phyloP scores from a whole-genome alignment of 2,888 invertebrate genomes.

The Clunio marinus region DNA sequence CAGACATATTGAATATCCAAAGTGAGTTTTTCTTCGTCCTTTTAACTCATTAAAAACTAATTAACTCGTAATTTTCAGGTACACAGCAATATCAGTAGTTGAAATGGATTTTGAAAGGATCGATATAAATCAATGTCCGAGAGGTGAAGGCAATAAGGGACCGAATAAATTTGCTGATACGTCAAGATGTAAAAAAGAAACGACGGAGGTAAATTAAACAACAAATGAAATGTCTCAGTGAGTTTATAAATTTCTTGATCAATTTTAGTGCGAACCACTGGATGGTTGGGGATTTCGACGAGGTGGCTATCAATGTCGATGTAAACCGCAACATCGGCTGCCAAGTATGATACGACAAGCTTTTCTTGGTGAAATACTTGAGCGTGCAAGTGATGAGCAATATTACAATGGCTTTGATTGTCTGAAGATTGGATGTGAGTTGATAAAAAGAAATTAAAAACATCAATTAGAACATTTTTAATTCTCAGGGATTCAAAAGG shows the following conservation, averaged over 20 bases:
- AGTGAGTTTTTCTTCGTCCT: no score
- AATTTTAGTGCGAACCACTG: slow-evolving; percentile 84
- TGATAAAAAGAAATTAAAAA: slow-evolving; percentile 32
- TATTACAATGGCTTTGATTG: slow-evolving; percentile 93
- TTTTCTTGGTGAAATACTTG: slow-evolving; percentile 88
- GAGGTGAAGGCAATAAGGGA: slow-evolving; percentile 78
- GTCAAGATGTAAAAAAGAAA: slow-evolving; percentile 83
- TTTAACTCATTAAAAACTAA: neutral
- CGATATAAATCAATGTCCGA: slow-evolving; percentile 96
- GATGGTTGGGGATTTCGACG: slow-evolving; percentile 94
- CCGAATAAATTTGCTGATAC: slow-evolving; percentile 88
- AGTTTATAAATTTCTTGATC: slow-evolving; percentile 40
- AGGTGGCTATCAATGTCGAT: slow-evolving; percentile 93
- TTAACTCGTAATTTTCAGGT: slow-evolving; percentile 54
- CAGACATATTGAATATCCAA: slow-evolving; percentile 89
- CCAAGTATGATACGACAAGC: slow-evolving; percentile 85
- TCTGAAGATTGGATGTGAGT: slow-evolving; percentile 83
- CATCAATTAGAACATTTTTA: slow-evolving; percentile 35
- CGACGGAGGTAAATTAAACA: slow-evolving; percentile 66
- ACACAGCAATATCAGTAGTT: slow-evolving; percentile 85
- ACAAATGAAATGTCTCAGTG: slow-evolving; percentile 22
- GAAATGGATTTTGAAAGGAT: slow-evolving; percentile 96
- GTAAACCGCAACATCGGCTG: slow-evolving; percentile 80
- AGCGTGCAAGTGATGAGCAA: slow-evolving; percentile 86
- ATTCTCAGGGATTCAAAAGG: slow-evolving; percentile 76